Evolutionary conservation across 2,888 invertebrate species (phyloP).

Genomic region (Tethea ocularis): DNA sequence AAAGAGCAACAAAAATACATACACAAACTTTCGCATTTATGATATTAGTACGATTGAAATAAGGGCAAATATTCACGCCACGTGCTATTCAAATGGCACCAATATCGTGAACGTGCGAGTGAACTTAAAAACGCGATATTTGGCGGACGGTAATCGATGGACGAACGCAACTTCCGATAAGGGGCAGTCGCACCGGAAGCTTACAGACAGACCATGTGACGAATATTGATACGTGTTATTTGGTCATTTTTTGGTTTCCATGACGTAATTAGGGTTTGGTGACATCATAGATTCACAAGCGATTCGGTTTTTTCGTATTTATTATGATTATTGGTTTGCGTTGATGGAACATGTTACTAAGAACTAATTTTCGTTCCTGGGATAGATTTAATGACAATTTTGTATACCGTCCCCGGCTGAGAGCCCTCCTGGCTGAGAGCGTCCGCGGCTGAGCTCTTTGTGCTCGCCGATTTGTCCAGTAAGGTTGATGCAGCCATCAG

Average conservation of each 20-base stretch:
- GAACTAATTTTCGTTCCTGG: no score
- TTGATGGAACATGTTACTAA: no score
- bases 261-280: not conserved
- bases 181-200: constrained; percentile 44
- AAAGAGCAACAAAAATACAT: no score
- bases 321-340: no score
- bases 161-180: constrained; percentile 48
- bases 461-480: no score
- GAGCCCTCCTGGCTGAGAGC: no score
- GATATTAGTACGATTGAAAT: no score
- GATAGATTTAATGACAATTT: no score
- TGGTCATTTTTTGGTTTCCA: constrained; percentile 2
- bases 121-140: constrained; percentile 45
- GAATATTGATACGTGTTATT: constrained; percentile 36
- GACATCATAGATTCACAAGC: not conserved
- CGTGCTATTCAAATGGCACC: constrained; percentile 6
- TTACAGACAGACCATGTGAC: constrained; percentile 17
- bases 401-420: no score
- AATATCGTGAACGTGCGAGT: constrained; percentile 31
- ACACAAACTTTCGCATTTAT: no score
- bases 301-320: not conserved
- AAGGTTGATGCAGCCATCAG: no score
- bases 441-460: no score
- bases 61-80: constrained; percentile 9
- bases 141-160: constrained; percentile 43